phyloP scores from a whole-genome alignment of 2,797 vertebrate species.

The Acridotheres tristis region DNA sequence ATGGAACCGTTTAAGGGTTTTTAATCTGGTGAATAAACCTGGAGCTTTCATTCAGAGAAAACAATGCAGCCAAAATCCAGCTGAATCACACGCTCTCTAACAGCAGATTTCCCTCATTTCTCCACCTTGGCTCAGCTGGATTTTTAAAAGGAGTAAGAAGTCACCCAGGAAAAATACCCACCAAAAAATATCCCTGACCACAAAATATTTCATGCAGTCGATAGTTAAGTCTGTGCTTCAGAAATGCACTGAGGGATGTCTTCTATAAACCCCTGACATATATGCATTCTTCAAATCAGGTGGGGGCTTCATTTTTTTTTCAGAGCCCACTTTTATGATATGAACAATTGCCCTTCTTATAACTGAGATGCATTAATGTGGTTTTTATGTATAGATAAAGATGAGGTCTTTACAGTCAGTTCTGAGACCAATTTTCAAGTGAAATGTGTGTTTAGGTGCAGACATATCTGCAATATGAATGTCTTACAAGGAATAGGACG shows the following conservation, averaged over 20 bases:
- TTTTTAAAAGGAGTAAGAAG: not conserved
- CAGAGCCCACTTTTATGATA: not conserved
- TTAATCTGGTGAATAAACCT: constrained; percentile 47
- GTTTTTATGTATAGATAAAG: not conserved
- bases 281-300: not conserved
- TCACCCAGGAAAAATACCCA: not conserved
- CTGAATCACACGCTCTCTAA: not conserved
- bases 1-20: constrained; percentile 52
- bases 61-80: not conserved
- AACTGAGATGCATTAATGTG: not conserved
- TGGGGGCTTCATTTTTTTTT: not conserved
- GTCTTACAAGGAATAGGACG: not conserved
- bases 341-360: not conserved
- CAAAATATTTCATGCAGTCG: not conserved
- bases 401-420: fast-evolving
- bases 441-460: not conserved
- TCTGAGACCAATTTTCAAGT: not conserved
- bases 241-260: not conserved
- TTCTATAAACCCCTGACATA: not conserved
- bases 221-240: not conserved
- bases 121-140: not conserved
- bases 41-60: constrained; percentile 29
- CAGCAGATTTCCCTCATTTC: not conserved
- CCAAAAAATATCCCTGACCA: not conserved
- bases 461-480: not conserved